These are phyloP conservation scores for Eupithecia pulchellata DNA, from an alignment of 2,888 invertebrate genomes.

Conservation along the genomic window DNA sequence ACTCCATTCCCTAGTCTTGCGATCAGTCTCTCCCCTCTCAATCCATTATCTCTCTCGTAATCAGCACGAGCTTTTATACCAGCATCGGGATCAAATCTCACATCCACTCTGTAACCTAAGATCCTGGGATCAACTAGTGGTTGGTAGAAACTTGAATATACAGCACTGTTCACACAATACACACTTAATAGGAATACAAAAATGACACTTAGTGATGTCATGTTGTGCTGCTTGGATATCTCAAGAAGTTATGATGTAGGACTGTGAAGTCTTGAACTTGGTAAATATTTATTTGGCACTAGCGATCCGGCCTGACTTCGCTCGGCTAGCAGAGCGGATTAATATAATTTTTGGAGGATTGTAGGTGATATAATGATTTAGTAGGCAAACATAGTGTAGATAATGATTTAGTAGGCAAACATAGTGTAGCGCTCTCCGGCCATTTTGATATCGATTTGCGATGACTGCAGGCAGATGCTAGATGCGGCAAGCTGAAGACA, in stretches of 20 bases:
- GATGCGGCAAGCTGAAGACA: too few relatives aligned
- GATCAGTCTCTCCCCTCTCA: conserved; percentile 67
- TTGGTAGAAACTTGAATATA: conserved; percentile 77
- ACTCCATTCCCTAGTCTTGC: conserved; percentile 69
- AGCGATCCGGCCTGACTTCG: not conserved
- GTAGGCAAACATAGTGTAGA: too few relatives aligned
- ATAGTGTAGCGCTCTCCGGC: too few relatives aligned
- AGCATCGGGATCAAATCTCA: conserved; percentile 60
- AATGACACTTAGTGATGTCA: not conserved
- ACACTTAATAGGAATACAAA: not conserved
- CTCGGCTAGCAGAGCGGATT: not conserved
- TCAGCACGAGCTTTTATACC: conserved; percentile 56
- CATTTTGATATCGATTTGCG: too few relatives aligned
- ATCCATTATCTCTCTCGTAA: conserved; percentile 62
- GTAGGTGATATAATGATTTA: too few relatives aligned
- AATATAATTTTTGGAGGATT: too few relatives aligned
- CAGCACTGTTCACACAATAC: conserved; percentile 44
- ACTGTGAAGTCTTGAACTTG: not conserved
- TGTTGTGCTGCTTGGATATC: not conserved
- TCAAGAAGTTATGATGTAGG: not conserved
- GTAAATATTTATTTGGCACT: not conserved
- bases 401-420: too few relatives aligned
- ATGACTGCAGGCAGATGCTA: too few relatives aligned
- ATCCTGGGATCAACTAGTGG: conserved; percentile 69
- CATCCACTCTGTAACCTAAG: conserved; percentile 70